phyloP scores from a whole-genome alignment of 2,888 invertebrate species.

The Dasypogon diadema region DNA sequence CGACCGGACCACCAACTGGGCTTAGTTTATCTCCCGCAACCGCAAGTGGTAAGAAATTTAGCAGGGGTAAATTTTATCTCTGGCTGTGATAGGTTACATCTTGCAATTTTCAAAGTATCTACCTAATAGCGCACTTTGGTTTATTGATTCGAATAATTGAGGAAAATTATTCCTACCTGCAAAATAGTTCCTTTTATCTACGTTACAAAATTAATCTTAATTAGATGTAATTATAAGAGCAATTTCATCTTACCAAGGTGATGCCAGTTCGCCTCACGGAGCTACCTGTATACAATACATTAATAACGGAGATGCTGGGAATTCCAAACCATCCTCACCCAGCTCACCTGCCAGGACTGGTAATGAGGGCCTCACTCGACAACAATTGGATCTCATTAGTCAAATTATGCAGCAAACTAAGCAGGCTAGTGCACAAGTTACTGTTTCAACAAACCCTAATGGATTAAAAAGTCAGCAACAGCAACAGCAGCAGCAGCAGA shows the following conservation, averaged over 20 bases:
- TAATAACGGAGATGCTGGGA: constrained; percentile 69
- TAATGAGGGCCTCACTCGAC: constrained; percentile 78
- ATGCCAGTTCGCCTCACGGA: constrained; percentile 74
- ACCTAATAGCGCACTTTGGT: neutral
- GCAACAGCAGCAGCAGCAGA: constrained; percentile 64
- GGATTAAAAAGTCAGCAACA: constrained; percentile 60
- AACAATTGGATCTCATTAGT: constrained; percentile 81
- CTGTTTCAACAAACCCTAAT: constrained; percentile 66
- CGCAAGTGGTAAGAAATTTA: constrained; percentile 64
- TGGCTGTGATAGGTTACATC: neutral
- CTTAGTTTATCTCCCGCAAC: constrained; percentile 68
- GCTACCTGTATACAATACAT: constrained; percentile 74
- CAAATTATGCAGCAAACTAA: constrained; percentile 83
- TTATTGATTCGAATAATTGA: constrained; percentile 26
- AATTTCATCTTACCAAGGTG: constrained; percentile 64
- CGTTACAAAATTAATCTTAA: constrained; percentile 13
- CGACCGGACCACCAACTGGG: constrained; percentile 64
- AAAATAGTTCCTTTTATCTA: neutral
- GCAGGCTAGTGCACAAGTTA: constrained; percentile 71
- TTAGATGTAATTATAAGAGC: constrained; percentile 38
- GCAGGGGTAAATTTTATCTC: neutral
- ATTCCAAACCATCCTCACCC: constrained; percentile 69
- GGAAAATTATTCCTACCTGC: constrained; percentile 1
- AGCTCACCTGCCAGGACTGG: constrained; percentile 64
- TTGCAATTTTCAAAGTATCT: neutral